Percentiles rank a stretch among this genome's conserved stretches.
phyloP scores from a whole-genome alignment of 2,888 invertebrate species.

The Gymnoscelis rufifasciata region DNA sequence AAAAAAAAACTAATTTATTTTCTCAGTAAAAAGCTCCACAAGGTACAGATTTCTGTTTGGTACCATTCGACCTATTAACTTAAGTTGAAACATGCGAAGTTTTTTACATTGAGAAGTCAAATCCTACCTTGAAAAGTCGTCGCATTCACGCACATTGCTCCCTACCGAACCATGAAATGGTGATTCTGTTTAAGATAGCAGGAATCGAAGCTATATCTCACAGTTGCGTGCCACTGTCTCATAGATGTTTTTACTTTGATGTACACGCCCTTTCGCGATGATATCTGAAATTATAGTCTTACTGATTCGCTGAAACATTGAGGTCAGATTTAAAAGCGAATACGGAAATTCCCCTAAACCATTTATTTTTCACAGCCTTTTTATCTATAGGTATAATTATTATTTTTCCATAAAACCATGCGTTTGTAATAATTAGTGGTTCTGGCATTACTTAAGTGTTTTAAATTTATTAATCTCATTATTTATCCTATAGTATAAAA shows the following conservation, averaged over 20 bases:
- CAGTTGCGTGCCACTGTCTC: conserved; percentile 42
- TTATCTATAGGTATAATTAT: no score
- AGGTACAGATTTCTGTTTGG: no score
- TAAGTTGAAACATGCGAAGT: not conserved
- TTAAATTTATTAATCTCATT: no score
- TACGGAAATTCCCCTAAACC: no score
- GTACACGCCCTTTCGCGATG: conserved; percentile 44
- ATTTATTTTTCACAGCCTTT: no score
- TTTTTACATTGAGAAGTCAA: not conserved
- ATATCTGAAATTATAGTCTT: conserved; percentile 50
- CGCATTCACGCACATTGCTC: conserved; percentile 5
- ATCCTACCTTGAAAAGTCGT: not conserved
- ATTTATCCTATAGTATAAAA: no score
- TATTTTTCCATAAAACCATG: no score
- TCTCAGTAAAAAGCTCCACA: no score
- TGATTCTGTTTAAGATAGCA: conserved; percentile 30
- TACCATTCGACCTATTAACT: not conserved
- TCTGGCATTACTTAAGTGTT: no score
- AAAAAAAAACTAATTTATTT: no score
- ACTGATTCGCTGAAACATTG: conserved; percentile 66
- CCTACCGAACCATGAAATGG: conserved; percentile 13
- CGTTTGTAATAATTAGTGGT: no score
- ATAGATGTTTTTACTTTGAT: conserved; percentile 44
- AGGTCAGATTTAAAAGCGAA: no score
- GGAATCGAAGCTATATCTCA: conserved; percentile 35